Conservation (phyloP, 2,113 vertebrate genomes). For the Hydrolagus affinis region DNA sequence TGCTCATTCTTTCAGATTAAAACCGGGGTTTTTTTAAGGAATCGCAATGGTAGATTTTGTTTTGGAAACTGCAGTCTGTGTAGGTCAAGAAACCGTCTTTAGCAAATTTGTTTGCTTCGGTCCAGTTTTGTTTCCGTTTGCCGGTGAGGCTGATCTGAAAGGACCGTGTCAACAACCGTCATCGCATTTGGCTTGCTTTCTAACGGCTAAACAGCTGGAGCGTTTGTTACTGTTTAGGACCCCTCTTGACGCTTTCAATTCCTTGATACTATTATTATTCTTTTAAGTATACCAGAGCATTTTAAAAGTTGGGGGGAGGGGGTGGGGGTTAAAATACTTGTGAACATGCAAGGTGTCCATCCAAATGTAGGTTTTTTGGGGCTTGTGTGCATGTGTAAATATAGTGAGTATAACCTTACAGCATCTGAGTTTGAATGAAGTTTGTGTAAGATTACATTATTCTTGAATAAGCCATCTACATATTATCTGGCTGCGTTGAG, state of each 20-base stretch:
- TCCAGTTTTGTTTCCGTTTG: constrained; percentile 2
- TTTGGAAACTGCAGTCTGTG: constrained; percentile 18
- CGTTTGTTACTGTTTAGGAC: not conserved
- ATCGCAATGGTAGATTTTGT: not conserved
- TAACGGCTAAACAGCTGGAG: not conserved
- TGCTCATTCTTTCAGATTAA: not conserved
- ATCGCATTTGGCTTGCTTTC: constrained; percentile 8
- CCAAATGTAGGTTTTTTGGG: constrained; percentile 6
- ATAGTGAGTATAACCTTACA: not conserved
- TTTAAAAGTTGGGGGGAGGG: not conserved
- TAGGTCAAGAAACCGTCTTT: constrained; percentile 22
- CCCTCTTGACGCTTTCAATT: not conserved
- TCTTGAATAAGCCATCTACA: not conserved
- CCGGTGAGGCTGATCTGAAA: not conserved
- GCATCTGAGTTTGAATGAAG: not conserved
- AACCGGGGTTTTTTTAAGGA: not conserved
- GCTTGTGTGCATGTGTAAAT: too few species aligned
- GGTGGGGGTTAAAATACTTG: constrained; percentile 19
- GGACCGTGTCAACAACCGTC: not conserved
- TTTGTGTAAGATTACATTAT: not conserved
- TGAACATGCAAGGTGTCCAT: not conserved
- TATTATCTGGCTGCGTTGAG: not conserved
- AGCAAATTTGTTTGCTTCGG: not conserved
- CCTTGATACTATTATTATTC: not conserved
- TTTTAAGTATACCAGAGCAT: not conserved